Evolutionary conservation across 2,888 invertebrate genomes (phyloP), one percentile per base, ranked within the genome.

Genomic region (Apotomis capreana): DNA sequence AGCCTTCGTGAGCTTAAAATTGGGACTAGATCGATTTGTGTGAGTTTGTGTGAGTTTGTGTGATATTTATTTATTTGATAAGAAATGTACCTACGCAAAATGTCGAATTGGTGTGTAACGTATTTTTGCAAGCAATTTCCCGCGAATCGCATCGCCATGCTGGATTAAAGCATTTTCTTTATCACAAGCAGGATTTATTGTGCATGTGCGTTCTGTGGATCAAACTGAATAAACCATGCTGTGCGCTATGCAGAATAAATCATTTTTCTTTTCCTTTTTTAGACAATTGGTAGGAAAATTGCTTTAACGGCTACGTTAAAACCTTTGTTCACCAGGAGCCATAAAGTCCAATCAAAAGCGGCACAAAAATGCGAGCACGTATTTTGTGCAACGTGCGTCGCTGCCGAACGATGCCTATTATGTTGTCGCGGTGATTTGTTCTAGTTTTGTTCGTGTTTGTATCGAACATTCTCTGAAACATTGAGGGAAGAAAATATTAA

Each of bases 281-380:
- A 49, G 49, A 49, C 49, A 49, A 10, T 49, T 49, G 49, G 49
- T 49, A 10, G 49, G 9, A 49, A 49, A 49, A 49, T 49, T 49
- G 49, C 49, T 49, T 49, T 49, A 49, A 49, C 49, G 49, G 49
- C 8, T 6, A 9, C 10, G 49, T 49, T 10, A 10, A 49, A 49
- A 10, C 64, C 36, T 59, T 70, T 60, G 70, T 70, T 60, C 65
- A 46, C 70, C 13, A 68, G 59, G 65, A 40, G 70, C 71, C 60
- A 68, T 71, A 71, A 71, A 68, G 61, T 61, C 55, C 67, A 71
- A 71, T 71, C 71, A 71, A 61, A 57, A 55, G 40, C 51, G 13
- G 68, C 49, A 36, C 72, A 68, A 72, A 68, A 72, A 68, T 72
- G 63, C 61, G 68, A 55, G 63, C 72, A 72, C 72, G 72, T 72